Evolutionary conservation across 2,797 vertebrate genomes (phyloP).

Genomic region (Picus viridis): DNA sequence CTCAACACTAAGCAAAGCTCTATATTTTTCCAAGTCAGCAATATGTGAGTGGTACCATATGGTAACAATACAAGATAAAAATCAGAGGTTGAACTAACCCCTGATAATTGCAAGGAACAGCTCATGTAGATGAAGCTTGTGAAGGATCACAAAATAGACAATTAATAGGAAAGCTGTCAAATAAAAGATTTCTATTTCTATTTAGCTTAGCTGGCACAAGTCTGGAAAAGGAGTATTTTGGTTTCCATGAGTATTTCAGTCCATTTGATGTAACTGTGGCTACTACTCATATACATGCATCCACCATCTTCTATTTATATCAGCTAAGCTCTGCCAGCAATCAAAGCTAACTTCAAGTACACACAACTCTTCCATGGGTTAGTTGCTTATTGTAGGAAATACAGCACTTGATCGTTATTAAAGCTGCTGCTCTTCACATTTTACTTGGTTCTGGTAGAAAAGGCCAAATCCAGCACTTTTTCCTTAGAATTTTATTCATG

Average conservation of each 20-base stretch:
- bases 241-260: slow-evolving; percentile 15
- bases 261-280: neutral
- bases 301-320: neutral
- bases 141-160: neutral
- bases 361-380: neutral
- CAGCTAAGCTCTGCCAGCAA: neutral
- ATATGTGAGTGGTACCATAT: neutral
- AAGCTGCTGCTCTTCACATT: neutral
- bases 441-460: neutral
- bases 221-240: neutral
- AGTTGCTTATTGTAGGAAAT: neutral
- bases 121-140: neutral
- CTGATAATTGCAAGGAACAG: neutral
- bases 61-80: slow-evolving; percentile 6
- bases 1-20: neutral
- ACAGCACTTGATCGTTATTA: neutral
- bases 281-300: neutral
- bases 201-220: neutral
- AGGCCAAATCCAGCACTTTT: neutral
- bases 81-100: neutral
- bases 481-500: neutral
- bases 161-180: neutral
- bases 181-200: neutral
- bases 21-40: neutral
- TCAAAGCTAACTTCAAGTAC: neutral